These are phyloP conservation scores for Coelopa pilipes DNA, from an alignment of 2,888 invertebrate species.

Conservation along the genomic window DNA sequence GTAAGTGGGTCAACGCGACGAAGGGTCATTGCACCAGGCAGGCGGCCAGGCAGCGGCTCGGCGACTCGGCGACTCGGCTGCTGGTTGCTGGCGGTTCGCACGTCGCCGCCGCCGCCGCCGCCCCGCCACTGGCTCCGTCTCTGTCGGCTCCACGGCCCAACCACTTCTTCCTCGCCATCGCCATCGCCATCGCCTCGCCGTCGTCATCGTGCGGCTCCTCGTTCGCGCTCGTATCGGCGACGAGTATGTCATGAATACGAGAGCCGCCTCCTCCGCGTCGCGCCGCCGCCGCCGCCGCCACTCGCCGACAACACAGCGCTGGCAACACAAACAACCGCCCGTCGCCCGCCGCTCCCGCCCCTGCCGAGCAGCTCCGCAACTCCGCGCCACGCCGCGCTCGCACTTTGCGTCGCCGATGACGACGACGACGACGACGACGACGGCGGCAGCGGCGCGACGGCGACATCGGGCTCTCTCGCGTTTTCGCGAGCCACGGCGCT, in stretches of 20 bases:
- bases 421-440: background rate
- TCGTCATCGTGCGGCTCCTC: conserved; percentile 12
- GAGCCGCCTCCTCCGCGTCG: conserved; percentile 11
- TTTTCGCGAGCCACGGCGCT: background rate
- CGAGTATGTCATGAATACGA: conserved; percentile 34
- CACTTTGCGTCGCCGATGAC: background rate
- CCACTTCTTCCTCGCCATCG: conserved; percentile 32
- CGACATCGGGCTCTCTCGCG: background rate
- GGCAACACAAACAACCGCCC: background rate
- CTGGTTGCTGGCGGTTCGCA: no score
- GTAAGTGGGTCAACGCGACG: conserved; percentile 68
- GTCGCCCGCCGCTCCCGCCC: background rate
- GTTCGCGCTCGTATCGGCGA: conserved; percentile 25
- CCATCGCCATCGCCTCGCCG: conserved; percentile 15
- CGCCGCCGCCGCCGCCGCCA: background rate
- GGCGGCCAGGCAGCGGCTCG: conserved; percentile 13
- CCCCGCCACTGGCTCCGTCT: background rate
- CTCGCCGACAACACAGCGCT: conserved; percentile 5
- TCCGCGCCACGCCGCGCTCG: background rate
- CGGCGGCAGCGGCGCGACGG: background rate
- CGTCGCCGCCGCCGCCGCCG: no score
- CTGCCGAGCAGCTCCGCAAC: no score
- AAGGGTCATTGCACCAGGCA: conserved; percentile 67
- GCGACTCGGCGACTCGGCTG: background rate
- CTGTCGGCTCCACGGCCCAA: conserved; percentile 14